phyloP scores from a whole-genome alignment of 2,888 invertebrate species.

The Lordiphosa fenestrarum region DNA sequence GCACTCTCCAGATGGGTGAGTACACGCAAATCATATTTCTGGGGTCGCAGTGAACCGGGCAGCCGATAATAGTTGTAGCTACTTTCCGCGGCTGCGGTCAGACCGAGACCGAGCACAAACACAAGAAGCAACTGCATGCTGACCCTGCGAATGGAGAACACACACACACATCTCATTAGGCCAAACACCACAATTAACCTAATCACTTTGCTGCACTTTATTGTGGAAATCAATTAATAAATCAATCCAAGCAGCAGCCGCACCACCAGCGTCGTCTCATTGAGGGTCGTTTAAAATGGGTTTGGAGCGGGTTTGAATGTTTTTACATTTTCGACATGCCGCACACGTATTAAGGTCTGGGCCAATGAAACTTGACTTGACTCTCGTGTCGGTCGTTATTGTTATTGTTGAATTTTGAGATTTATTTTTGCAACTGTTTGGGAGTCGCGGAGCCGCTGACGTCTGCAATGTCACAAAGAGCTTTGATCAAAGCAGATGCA shows the following conservation, averaged over 20 bases:
- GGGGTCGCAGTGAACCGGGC: slow-evolving; percentile 79
- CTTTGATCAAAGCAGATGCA: slow-evolving; percentile 13
- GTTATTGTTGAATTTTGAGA: slow-evolving; percentile 7
- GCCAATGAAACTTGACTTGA: slow-evolving; percentile 59
- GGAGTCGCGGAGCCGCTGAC: too few species aligned
- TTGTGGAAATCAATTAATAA: slow-evolving; percentile 17
- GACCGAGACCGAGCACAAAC: slow-evolving; percentile 39
- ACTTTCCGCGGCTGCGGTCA: slow-evolving; percentile 23
- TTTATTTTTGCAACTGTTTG: neutral
- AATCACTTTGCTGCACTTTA: slow-evolving; percentile 28
- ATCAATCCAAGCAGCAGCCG: slow-evolving; percentile 11
- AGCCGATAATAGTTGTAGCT: slow-evolving; percentile 78
- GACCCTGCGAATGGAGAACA: slow-evolving; percentile 16
- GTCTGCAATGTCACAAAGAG: too few species aligned
- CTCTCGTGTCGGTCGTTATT: slow-evolving; percentile 19
- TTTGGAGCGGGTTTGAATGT: slow-evolving; percentile 16
- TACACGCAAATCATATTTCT: slow-evolving; percentile 79
- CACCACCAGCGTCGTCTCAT: too few species aligned
- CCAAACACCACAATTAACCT: slow-evolving; percentile 27
- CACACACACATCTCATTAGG: slow-evolving; percentile 13
- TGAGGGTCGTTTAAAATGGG: slow-evolving; percentile 29
- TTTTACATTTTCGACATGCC: slow-evolving; percentile 30
- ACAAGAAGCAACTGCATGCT: slow-evolving; percentile 51
- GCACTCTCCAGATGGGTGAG: slow-evolving; percentile 79
- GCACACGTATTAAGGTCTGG: slow-evolving; percentile 75